Evolutionary conservation across 2,797 vertebrate species (phyloP).

Genomic region (Megalops cyprinoides): DNA sequence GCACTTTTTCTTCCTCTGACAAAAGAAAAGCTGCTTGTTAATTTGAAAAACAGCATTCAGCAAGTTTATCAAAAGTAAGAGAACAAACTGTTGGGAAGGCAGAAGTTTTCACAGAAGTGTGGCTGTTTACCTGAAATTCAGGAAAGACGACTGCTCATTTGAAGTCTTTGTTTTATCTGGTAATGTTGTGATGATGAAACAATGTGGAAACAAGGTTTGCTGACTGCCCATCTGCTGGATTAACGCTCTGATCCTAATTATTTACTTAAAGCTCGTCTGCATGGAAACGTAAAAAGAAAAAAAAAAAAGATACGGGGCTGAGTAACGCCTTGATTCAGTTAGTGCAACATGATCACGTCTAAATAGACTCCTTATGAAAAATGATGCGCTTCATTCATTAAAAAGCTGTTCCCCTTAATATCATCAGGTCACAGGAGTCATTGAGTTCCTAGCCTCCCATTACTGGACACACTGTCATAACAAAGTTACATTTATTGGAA

Average conservation of each 20-base stretch:
- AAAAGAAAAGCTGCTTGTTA: constrained; percentile 61
- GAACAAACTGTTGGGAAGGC: constrained; percentile 47
- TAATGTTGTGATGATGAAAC: constrained; percentile 39
- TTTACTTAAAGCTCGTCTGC: constrained; percentile 47
- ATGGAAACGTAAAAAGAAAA: constrained; percentile 41
- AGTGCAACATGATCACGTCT: constrained; percentile 53
- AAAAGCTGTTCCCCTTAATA: constrained; percentile 51
- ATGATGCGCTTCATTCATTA: constrained; percentile 54
- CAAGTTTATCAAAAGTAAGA: constrained; percentile 63
- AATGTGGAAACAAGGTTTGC: constrained; percentile 46
- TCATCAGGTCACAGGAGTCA: constrained; percentile 21
- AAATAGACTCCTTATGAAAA: constrained; percentile 56
- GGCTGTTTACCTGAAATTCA: constrained; percentile 50
- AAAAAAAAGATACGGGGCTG: constrained; percentile 26
- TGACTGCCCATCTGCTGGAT: constrained; percentile 59
- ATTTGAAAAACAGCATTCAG: constrained; percentile 68
- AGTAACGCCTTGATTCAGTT: constrained; percentile 46
- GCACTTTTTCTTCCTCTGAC: constrained; percentile 58
- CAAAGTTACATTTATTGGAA: constrained; percentile 50
- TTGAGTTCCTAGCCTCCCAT: constrained; percentile 7
- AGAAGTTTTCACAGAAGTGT: constrained; percentile 41
- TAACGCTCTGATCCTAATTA: constrained; percentile 55
- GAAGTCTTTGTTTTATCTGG: constrained; percentile 51
- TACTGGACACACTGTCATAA: constrained; percentile 17
- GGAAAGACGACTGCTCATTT: constrained; percentile 48